A percentile compares a stretch with the other conserved stretches of the same genome.
Conservation (phyloP, 2,113 vertebrate species). For the Panthera uncia region DNA sequence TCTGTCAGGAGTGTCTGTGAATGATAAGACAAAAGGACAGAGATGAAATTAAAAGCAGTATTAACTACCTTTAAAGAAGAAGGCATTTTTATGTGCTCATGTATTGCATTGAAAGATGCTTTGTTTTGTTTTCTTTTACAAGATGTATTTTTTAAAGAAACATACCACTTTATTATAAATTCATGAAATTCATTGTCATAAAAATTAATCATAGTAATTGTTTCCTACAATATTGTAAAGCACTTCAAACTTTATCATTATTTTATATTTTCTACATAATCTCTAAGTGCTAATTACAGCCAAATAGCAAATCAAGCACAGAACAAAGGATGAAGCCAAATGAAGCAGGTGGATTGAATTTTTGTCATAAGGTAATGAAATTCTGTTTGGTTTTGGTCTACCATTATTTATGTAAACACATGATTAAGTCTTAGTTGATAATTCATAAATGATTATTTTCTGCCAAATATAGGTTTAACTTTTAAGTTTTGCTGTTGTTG, state of each 20-base stretch:
- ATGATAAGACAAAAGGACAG: slow-evolving; percentile 80
- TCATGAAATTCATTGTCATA: background rate
- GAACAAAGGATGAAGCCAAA: background rate
- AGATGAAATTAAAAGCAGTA: slow-evolving; percentile 84
- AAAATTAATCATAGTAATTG: background rate
- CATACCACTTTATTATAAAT: background rate
- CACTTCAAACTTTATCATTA: background rate
- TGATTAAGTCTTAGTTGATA: slow-evolving; percentile 56
- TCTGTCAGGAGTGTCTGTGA: slow-evolving; percentile 79
- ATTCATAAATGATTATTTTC: slow-evolving; percentile 60
- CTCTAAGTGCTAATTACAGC: background rate
- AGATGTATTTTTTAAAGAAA: slow-evolving; percentile 7
- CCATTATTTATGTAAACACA: slow-evolving; percentile 62
- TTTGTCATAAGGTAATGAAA: background rate
- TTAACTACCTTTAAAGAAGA: slow-evolving; percentile 80
- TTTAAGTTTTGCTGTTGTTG: background rate
- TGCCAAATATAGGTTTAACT: slow-evolving; percentile 24
- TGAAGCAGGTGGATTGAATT: background rate
- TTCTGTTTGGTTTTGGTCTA: slow-evolving; percentile 25
- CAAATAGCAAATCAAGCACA: background rate
- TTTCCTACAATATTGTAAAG: background rate
- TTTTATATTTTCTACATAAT: slow-evolving; percentile 17
- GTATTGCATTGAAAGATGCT: slow-evolving; percentile 5
- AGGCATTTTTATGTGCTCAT: slow-evolving; percentile 59
- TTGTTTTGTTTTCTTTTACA: slow-evolving; percentile 52